Evolutionary conservation across 2,797 vertebrate species (phyloP).

Genomic region (Aselliscus stoliczkanus): DNA sequence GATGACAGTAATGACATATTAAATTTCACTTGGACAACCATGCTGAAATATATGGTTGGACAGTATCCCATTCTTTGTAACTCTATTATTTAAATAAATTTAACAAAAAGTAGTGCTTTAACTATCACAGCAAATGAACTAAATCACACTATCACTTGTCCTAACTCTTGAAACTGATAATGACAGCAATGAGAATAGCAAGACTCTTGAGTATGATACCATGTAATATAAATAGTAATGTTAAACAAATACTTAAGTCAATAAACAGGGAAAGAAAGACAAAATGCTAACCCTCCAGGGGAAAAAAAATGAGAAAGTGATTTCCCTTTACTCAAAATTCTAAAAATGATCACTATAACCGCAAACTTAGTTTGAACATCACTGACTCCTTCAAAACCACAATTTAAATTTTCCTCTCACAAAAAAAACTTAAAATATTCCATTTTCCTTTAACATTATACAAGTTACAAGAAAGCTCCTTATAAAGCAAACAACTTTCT

Average conservation of each 20-base stretch:
- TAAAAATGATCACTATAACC: slow-evolving; percentile 47
- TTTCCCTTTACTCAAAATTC: slow-evolving; percentile 37
- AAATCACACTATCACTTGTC: neutral
- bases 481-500: slow-evolving; percentile 18
- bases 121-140: neutral
- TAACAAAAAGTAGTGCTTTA: slow-evolving; percentile 15
- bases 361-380: slow-evolving; percentile 45
- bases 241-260: neutral
- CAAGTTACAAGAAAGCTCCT: neutral
- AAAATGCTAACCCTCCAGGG: neutral
- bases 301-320: neutral
- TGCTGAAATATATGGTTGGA: neutral
- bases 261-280: neutral
- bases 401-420: slow-evolving; percentile 7
- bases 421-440: slow-evolving; percentile 49
- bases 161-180: neutral
- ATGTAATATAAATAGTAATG: neutral
- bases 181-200: neutral
- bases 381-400: slow-evolving; percentile 44
- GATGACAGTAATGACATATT: slow-evolving; percentile 33
- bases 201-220: neutral
- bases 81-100: neutral
- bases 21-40: slow-evolving; percentile 30
- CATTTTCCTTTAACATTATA: slow-evolving; percentile 24
- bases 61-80: neutral